phyloP scores from a whole-genome alignment of 2,797 vertebrate species.

The Enteromius mattozi region DNA sequence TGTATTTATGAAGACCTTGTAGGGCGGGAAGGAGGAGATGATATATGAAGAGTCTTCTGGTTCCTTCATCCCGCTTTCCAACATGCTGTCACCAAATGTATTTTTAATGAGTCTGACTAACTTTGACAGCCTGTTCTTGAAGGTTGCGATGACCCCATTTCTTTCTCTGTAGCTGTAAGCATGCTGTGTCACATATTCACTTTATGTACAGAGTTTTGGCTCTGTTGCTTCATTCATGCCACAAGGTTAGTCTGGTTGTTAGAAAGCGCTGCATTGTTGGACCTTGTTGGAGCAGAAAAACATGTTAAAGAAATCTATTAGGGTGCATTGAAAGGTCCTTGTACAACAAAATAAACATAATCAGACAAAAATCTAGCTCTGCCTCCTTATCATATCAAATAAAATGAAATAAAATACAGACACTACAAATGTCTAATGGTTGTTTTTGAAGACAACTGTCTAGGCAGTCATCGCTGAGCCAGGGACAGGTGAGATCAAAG shows the following conservation, averaged over 20 bases:
- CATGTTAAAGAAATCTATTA: background rate
- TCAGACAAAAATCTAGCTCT: background rate
- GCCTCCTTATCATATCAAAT: background rate
- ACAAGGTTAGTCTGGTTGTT: conserved; percentile 22
- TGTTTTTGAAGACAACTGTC: background rate
- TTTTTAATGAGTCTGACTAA: conserved; percentile 83
- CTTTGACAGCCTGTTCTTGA: conserved; percentile 83
- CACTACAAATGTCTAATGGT: background rate
- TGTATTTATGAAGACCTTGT: conserved; percentile 33
- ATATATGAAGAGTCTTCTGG: conserved; percentile 75
- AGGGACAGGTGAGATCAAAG: conserved; percentile 8
- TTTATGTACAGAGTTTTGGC: background rate
- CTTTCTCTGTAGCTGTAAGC: conserved; percentile 71
- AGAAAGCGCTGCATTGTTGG: background rate
- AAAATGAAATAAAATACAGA: background rate
- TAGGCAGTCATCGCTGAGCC: background rate
- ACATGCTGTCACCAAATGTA: conserved; percentile 73
- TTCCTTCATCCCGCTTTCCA: conserved; percentile 57
- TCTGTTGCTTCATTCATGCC: conserved; percentile 8
- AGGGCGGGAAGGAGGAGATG: conserved; percentile 32
- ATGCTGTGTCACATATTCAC: conserved; percentile 60
- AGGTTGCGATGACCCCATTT: conserved; percentile 83
- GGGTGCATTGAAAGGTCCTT: background rate
- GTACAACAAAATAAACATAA: background rate
- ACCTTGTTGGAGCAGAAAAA: background rate